phyloP scores from a whole-genome alignment of 1,140 invertebrate species.

The Oppia nitens region DNA sequence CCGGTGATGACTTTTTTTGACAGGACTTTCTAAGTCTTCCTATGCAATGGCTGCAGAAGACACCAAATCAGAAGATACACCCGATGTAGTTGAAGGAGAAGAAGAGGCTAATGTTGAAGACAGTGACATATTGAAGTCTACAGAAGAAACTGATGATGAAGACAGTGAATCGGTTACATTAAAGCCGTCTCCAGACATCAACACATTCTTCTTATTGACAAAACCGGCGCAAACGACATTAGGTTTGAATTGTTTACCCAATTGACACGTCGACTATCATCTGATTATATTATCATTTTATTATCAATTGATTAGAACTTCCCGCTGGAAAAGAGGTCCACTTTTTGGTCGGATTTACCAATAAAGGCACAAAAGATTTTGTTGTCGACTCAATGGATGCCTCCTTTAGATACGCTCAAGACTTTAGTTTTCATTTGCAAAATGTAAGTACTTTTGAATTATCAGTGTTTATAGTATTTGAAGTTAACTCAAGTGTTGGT shows the following conservation, averaged over 20 bases:
- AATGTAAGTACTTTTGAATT: constrained; percentile 40
- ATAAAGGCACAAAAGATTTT: constrained; percentile 77
- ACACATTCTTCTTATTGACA: constrained; percentile 78
- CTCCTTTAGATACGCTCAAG: constrained; percentile 95
- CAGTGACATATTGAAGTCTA: background rate
- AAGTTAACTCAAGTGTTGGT: constrained; percentile 19
- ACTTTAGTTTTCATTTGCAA: constrained; percentile 94
- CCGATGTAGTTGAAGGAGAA: background rate
- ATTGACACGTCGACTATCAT: background rate
- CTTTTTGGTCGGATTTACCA: constrained; percentile 87
- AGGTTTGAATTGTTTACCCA: constrained; percentile 26
- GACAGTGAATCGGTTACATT: constrained; percentile 13
- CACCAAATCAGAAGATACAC: background rate
- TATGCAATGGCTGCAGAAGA: background rate
- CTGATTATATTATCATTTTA: constrained; percentile 10
- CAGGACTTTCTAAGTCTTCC: background rate
- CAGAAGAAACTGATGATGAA: background rate
- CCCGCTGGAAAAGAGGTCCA: constrained; percentile 81
- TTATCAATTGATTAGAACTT: constrained; percentile 39
- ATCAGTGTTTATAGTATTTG: background rate
- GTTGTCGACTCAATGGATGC: constrained; percentile 82
- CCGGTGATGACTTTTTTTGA: background rate
- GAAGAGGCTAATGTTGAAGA: background rate
- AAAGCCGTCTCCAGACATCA: constrained; percentile 70
- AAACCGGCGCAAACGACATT: constrained; percentile 49